These are phyloP conservation scores for Poeciliopsis occidentalis DNA, from an alignment of 2,113 vertebrate genomes.

Conservation along the genomic window DNA sequence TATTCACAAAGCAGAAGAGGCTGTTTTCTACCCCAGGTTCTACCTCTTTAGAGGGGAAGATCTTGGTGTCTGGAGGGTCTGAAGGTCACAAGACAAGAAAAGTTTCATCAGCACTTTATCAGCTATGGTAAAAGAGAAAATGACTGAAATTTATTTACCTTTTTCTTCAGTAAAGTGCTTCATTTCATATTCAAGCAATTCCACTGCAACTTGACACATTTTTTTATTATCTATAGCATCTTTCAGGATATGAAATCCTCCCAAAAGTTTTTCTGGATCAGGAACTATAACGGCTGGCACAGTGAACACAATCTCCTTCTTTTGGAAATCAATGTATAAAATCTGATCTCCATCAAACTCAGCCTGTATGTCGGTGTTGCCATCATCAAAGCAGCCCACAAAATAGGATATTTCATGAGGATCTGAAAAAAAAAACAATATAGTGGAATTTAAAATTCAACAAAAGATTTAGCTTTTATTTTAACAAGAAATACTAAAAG, in stretches of 20 bases:
- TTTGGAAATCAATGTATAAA: constrained; percentile 43
- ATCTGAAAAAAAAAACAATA: constrained; percentile 37
- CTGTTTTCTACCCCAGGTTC: constrained; percentile 67
- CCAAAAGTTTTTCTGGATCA: neutral
- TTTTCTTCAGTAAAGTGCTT: too few species aligned
- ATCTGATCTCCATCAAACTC: constrained; percentile 35
- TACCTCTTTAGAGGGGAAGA: constrained; percentile 58
- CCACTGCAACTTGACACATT: neutral
- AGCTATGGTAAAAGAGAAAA: too few species aligned
- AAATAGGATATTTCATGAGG: neutral
- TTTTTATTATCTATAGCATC: neutral
- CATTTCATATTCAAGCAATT: too few species aligned
- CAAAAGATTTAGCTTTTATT: too few species aligned
- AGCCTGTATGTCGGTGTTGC: neutral
- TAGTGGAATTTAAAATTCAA: neutral
- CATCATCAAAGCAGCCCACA: constrained; percentile 31
- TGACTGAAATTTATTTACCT: too few species aligned
- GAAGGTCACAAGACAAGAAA: neutral
- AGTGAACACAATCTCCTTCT: constrained; percentile 3
- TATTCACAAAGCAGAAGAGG: constrained; percentile 75
- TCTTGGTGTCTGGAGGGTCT: constrained; percentile 67
- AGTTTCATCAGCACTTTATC: too few species aligned
- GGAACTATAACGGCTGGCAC: neutral
- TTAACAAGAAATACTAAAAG: too few species aligned
- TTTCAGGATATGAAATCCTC: neutral